Evolutionary conservation across 2,797 vertebrate species (phyloP).

Genomic region (Euphonia xanthogaster): DNA sequence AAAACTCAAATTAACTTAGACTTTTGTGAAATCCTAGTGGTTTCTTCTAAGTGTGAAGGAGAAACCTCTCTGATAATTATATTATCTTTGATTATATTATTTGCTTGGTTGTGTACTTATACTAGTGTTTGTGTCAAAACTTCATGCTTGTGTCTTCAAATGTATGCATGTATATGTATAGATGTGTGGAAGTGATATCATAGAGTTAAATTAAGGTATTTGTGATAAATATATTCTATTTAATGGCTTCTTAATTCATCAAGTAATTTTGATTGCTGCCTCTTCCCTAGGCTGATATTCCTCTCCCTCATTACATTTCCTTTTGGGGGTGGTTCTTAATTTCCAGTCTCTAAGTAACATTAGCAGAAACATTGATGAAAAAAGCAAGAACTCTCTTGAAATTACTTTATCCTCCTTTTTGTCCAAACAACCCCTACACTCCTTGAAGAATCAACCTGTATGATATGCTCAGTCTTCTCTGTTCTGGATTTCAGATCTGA

Average conservation of each 20-base stretch:
- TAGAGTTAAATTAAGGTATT: neutral
- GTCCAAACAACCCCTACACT: accelerated
- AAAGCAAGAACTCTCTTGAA: neutral
- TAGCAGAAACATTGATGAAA: neutral
- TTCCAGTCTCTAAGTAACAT: neutral
- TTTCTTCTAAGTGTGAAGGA: neutral
- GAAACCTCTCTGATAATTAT: neutral
- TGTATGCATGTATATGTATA: neutral
- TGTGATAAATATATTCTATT: neutral
- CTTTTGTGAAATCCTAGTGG: neutral
- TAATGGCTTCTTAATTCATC: neutral
- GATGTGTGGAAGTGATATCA: neutral
- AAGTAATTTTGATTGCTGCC: neutral
- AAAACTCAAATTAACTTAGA: neutral
- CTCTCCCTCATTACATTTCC: neutral
- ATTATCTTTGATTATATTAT: neutral
- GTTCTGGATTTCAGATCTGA: neutral
- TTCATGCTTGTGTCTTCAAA: neutral
- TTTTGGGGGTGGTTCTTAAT: neutral
- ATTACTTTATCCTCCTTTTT: neutral
- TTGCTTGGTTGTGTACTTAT: neutral
- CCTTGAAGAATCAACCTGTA: neutral
- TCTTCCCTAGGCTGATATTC: neutral
- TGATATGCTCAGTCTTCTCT: neutral
- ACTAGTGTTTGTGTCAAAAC: neutral